Conservation (phyloP, 92 coral and sea anemone genomes). For the Porites rus region DNA sequence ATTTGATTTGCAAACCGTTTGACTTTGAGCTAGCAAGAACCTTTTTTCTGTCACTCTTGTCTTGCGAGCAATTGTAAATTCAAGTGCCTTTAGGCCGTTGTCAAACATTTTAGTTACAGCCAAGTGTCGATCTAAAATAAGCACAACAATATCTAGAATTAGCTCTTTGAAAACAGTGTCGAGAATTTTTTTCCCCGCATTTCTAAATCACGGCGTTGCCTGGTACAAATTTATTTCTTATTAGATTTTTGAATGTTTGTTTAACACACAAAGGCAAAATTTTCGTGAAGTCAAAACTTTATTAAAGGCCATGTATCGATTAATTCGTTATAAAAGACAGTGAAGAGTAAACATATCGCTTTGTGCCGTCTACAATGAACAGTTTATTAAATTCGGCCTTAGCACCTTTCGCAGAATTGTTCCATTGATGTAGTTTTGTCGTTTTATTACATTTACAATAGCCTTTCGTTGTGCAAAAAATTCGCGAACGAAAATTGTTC, state of each 20-base stretch:
- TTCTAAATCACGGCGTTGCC: constrained; percentile 2
- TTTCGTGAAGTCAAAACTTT: constrained; percentile 74
- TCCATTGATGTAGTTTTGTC: constrained; percentile 69
- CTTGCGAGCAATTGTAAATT: constrained; percentile 45
- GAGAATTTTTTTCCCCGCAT: constrained; percentile 8
- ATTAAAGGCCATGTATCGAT: constrained; percentile 89
- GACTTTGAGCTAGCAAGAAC: constrained; percentile 54
- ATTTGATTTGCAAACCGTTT: constrained; percentile 68
- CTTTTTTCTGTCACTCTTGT: constrained; percentile 61
- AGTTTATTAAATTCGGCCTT: constrained; percentile 66
- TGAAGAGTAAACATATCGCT: constrained; percentile 84
- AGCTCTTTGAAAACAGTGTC: not conserved
- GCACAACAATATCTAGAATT: not conserved
- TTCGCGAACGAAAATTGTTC: constrained; percentile 11
- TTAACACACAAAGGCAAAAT: constrained; percentile 90
- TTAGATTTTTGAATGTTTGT: constrained; percentile 76
- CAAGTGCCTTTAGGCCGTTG: constrained; percentile 39
- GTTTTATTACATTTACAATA: constrained; percentile 73
- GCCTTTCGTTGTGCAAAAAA: constrained; percentile 32
- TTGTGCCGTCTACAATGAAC: constrained; percentile 75
- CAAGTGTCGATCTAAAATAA: not conserved
- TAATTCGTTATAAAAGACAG: constrained; percentile 74
- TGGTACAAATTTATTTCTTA: constrained; percentile 55
- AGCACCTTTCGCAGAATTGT: constrained; percentile 80
- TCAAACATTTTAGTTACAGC: constrained; percentile 36